Percentiles rank a stretch among this genome's conserved stretches.
phyloP scores from a whole-genome alignment of 2,797 vertebrate genomes.

The Micromesistius poutassou region DNA sequence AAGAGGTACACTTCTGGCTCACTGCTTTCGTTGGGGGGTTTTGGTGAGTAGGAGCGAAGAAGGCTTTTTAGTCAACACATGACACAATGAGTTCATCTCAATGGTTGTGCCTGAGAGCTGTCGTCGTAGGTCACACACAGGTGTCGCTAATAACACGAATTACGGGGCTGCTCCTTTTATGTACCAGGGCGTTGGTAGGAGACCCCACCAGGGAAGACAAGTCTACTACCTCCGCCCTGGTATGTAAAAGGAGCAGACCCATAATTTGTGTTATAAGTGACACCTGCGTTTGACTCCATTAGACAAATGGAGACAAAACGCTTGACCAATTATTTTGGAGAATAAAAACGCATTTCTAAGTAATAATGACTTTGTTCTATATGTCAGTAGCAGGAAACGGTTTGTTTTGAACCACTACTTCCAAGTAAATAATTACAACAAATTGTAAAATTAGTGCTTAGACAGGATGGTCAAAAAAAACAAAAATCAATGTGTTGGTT shows the following conservation, averaged over 20 bases:
- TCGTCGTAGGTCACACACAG: background rate
- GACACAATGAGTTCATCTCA: background rate
- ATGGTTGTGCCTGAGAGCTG: background rate
- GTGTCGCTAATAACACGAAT: background rate
- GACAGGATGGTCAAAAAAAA: slow-evolving; percentile 5
- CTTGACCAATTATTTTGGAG: background rate
- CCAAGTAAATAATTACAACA: background rate
- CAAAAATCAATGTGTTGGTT: slow-evolving; percentile 9
- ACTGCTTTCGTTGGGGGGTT: slow-evolving; percentile 25
- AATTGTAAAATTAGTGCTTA: slow-evolving; percentile 6
- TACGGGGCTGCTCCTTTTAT: background rate
- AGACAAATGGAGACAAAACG: background rate
- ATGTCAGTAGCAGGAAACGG: slow-evolving; percentile 37
- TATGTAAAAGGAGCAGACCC: slow-evolving; percentile 16
- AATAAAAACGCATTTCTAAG: background rate
- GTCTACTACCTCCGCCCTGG: background rate
- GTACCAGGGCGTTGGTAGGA: background rate
- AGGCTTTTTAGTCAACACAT: background rate
- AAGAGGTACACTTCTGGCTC: slow-evolving; percentile 31
- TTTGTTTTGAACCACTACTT: slow-evolving; percentile 28
- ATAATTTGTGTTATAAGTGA: no score
- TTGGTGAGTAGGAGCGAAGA: background rate
- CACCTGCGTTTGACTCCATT: background rate
- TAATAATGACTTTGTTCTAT: slow-evolving; percentile 18
- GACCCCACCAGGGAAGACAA: background rate